Base-by-base conservation (phyloP, 2,888 invertebrate genomes). In the Nomada fabriciana region DNA sequence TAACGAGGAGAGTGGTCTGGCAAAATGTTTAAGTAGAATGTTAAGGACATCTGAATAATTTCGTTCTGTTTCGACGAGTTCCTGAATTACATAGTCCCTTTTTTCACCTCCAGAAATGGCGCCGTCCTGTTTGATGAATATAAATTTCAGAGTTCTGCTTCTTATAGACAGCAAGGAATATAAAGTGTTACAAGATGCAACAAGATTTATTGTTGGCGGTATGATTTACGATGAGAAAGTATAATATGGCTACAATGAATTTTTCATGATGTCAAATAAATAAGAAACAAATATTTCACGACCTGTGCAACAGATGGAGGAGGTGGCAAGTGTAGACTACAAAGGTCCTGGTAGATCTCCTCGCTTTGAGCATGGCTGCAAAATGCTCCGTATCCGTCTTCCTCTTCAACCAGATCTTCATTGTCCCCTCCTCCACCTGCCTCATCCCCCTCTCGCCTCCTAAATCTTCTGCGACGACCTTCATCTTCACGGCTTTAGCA, bases 1-100 rank as follows among this genome's bases (percentile, higher is more conserved):
- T 85, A 96, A 94, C 67, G 95, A 95, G 76, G 95, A 95, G 85
- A 99, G 94, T 2, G 98, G 98, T 89, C 96, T 95, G 94, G 97
- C 96, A 92, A 98, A 98, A 93, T 97, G 96, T 88, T 96, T 95
- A 88, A 97, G 96, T 68, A 98, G 95, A 94, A 98, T 98, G 91
- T 96, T 96, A 71, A 99, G 95, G 15, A 99, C 99, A 91, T 98
- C 98, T 67, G 99, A 97, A 93, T 99, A 99, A 94, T 99, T 99
- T 91, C 97, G 97, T 94, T 99, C 99, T 0, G 99, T 99, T 93
- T 99, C 99, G 55, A 99, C 96, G 74, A 99, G 95, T 94, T 99
- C 99, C 85, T 97, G 96, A 91, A 98, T 97, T 64, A 98, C 98
- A 93, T 98, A 98, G 94, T 99, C 99, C 80, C 99, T 95, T 94